A percentile compares a stretch with the other conserved stretches of the same genome.
phyloP scores from a whole-genome alignment of 2,888 invertebrate genomes.

The Tribolium freemani region DNA sequence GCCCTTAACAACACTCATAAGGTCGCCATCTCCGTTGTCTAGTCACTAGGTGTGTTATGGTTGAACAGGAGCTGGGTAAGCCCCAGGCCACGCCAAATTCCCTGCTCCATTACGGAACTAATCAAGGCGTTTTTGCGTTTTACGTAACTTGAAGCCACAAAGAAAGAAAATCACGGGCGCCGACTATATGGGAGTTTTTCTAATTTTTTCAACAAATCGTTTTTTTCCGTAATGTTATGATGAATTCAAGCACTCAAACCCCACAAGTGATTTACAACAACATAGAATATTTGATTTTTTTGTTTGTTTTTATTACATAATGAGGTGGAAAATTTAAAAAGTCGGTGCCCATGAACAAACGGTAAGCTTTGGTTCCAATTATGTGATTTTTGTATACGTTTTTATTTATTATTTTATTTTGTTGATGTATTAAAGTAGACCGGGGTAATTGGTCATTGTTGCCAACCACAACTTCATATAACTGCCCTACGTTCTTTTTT shows the following conservation, averaged over 20 bases:
- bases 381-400: neutral
- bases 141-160: neutral
- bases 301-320: too few species aligned
- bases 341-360: neutral
- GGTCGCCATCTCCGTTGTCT: slow-evolving; percentile 66
- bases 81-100: slow-evolving; percentile 2
- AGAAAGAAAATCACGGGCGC: neutral
- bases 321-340: too few species aligned
- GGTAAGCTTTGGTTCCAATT: neutral
- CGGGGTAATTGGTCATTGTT: too few species aligned
- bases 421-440: too few species aligned
- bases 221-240: too few species aligned
- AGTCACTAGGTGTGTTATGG: slow-evolving; percentile 48
- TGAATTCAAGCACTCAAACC: too few species aligned
- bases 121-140: slow-evolving; percentile 20
- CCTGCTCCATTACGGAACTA: slow-evolving; percentile 25
- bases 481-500: too few species aligned
- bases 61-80: slow-evolving; percentile 38
- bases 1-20: slow-evolving; percentile 61
- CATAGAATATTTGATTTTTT: too few species aligned
- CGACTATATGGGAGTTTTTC: too few species aligned
- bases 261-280: too few species aligned
- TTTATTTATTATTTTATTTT: neutral
- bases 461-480: too few species aligned
- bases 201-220: too few species aligned